Percentiles rank a stretch among this genome's conserved stretches.
These are phyloP conservation scores for Pinna nobilis DNA, from an alignment of 1,140 invertebrate species.

Conservation along the genomic window DNA sequence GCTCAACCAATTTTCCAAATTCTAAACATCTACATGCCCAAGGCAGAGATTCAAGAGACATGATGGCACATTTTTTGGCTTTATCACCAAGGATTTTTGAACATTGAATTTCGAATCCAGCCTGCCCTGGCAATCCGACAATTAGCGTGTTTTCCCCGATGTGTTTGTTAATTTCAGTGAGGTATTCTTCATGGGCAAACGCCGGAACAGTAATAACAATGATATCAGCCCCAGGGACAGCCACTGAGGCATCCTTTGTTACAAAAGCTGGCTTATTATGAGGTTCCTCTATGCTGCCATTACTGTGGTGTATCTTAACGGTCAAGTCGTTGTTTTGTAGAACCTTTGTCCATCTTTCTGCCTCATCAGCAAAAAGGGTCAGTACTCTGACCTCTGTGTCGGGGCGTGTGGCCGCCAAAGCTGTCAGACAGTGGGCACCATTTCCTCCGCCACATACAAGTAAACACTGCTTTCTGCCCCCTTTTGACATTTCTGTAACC, in stretches of 20 bases:
- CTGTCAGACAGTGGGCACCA: constrained; percentile 59
- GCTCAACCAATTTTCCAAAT: constrained; percentile 52
- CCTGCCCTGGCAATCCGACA: constrained; percentile 55
- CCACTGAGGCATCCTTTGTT: constrained; percentile 45
- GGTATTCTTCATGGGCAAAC: constrained; percentile 51
- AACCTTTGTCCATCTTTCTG: constrained; percentile 50
- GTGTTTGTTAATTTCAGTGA: constrained; percentile 47
- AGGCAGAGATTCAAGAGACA: constrained; percentile 55
- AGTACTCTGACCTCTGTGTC: constrained; percentile 50
- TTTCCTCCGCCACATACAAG: constrained; percentile 58
- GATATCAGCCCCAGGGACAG: constrained; percentile 39
- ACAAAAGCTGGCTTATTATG: constrained; percentile 38
- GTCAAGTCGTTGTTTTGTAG: neutral
- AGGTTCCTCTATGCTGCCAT: neutral
- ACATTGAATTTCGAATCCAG: constrained; percentile 64
- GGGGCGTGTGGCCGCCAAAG: constrained; percentile 47
- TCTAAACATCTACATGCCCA: constrained; percentile 60
- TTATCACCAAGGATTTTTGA: constrained; percentile 39
- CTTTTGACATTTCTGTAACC: too few species aligned
- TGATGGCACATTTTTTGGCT: constrained; percentile 27
- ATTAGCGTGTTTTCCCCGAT: constrained; percentile 44
- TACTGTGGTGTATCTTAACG: constrained; percentile 29
- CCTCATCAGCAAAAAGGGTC: constrained; percentile 57
- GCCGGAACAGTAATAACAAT: constrained; percentile 55
- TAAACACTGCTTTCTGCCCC: neutral